Percentiles rank a stretch among this genome's conserved stretches.
phyloP scores from a whole-genome alignment of 35 echinoderm and acorn worm genomes.

The Amphiura filiformis region DNA sequence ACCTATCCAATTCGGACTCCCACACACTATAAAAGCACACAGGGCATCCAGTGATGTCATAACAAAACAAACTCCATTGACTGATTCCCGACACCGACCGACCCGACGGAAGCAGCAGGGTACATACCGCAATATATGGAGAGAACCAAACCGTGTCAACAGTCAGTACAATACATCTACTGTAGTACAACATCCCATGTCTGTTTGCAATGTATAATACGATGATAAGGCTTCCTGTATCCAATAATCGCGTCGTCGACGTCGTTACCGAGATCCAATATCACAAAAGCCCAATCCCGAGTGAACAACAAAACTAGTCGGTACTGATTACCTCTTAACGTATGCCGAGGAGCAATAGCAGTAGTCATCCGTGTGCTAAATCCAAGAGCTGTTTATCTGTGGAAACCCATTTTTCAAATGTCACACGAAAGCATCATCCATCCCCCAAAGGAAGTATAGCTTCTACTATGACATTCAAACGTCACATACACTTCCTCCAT shows the following conservation, averaged over 20 bases:
- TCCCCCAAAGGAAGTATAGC: slow-evolving; percentile 10
- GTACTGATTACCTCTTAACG: too few relatives aligned
- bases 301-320: too few relatives aligned
- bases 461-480: slow-evolving; percentile 3
- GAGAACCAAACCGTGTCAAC: not conserved
- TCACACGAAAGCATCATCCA: slow-evolving; percentile 9
- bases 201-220: not conserved
- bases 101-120: not conserved
- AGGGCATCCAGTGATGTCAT: not conserved
- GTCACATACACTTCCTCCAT: not conserved
- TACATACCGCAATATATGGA: not conserved
- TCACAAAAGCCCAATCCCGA: too few relatives aligned
- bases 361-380: too few relatives aligned
- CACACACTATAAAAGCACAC: too few relatives aligned
- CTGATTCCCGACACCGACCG: too few relatives aligned
- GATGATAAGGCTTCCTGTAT: too few relatives aligned
- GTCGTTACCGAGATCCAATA: too few relatives aligned
- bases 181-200: not conserved
- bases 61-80: not conserved
- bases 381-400: not conserved
- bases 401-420: slow-evolving; percentile 7
- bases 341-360: too few relatives aligned
- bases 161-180: not conserved
- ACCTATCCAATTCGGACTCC: too few relatives aligned
- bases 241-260: too few relatives aligned